These are phyloP conservation scores for Myotis brandtii DNA, from an alignment of 2,113 vertebrate species.

Conservation along the genomic window DNA sequence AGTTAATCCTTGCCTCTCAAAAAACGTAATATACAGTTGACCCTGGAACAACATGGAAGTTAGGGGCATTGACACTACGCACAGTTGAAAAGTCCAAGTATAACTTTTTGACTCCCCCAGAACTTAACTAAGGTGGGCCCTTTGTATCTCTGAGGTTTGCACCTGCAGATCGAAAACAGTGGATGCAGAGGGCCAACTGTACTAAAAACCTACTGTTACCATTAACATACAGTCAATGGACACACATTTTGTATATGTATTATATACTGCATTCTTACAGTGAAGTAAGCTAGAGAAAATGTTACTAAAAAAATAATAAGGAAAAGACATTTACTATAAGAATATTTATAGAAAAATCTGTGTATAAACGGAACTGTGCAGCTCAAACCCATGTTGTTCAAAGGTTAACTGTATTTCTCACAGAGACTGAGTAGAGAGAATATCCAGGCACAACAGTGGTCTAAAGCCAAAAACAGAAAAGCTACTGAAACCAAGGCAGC, in stretches of 20 bases:
- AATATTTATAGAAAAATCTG: neutral
- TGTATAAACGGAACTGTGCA: neutral
- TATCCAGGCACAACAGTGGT: neutral
- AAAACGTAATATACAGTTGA: neutral
- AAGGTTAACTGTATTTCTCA: neutral
- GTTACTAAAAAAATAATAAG: neutral
- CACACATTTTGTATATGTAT: neutral
- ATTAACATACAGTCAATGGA: neutral
- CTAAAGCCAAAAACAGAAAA: neutral
- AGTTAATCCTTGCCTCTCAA: neutral
- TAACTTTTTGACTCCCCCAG: neutral
- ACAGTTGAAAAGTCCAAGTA: neutral
- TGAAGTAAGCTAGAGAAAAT: neutral
- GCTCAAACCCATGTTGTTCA: neutral
- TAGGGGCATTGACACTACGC: neutral
- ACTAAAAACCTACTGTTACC: neutral
- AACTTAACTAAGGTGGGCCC: neutral
- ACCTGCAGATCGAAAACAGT: neutral
- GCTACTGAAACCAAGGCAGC: neutral
- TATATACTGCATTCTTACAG: neutral
- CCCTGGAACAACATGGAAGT: neutral
- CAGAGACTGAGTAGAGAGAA: neutral
- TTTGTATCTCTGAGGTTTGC: neutral
- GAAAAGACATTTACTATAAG: neutral
- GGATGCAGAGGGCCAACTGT: neutral